Evolutionary conservation across 1,140 invertebrate genomes (phyloP).

Genomic region (Eubasilissa regina): DNA sequence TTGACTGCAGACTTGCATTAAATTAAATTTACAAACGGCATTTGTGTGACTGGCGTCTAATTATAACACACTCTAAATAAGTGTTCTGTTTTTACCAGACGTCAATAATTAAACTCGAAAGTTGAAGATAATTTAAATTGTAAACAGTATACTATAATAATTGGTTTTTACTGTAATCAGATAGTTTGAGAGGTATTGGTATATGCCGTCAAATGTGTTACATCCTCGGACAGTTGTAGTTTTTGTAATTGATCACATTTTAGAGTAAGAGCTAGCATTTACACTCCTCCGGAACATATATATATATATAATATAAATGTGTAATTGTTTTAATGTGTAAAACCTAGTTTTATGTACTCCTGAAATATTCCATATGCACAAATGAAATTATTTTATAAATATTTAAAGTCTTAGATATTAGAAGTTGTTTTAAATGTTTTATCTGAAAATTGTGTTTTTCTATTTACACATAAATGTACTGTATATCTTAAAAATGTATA

Average conservation of each 20-base stretch:
- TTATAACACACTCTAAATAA: too few relatives aligned
- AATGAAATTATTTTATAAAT: constrained; percentile 11
- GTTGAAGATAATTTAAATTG: too few relatives aligned
- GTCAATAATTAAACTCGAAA: too few relatives aligned
- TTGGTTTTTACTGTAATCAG: too few relatives aligned
- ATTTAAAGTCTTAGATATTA: too few relatives aligned
- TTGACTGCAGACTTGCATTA: too few relatives aligned
- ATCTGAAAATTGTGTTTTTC: background rate
- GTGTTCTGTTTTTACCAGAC: too few relatives aligned
- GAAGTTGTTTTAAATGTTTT: background rate
- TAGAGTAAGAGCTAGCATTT: constrained; percentile 2
- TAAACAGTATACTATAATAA: too few relatives aligned
- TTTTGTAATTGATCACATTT: constrained; percentile 13
- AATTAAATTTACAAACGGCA: too few relatives aligned
- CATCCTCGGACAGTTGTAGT: constrained; percentile 2
- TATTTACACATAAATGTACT: background rate
- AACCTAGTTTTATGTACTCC: background rate
- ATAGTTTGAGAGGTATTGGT: too few relatives aligned
- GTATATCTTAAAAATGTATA: background rate
- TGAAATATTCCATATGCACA: constrained; percentile 11
- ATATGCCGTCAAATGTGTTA: too few relatives aligned
- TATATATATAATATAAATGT: background rate
- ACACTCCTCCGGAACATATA: background rate
- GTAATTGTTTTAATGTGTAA: background rate
- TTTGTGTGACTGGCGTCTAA: too few relatives aligned